Evolutionary conservation across 2,113 vertebrate species (phyloP).

Genomic region (Cariama cristata): DNA sequence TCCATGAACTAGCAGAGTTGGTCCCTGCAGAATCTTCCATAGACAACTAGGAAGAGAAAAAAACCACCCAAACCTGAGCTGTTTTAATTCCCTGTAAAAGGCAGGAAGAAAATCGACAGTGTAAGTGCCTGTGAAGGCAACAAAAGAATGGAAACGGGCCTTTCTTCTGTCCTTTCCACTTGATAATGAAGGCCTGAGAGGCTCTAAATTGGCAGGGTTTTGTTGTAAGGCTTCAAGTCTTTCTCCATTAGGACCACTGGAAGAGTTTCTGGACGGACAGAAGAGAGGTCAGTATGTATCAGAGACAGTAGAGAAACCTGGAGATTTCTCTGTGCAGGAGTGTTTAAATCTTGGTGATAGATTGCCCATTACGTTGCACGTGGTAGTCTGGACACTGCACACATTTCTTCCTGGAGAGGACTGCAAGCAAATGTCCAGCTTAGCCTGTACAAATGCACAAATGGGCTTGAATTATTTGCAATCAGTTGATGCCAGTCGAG

Average conservation of each 20-base stretch:
- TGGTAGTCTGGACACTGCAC: not conserved
- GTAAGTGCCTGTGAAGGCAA: not conserved
- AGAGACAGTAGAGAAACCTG: not conserved
- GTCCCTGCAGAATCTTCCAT: not conserved
- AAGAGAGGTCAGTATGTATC: not conserved
- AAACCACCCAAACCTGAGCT: not conserved
- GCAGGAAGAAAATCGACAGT: not conserved
- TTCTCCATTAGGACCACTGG: not conserved
- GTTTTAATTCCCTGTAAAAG: not conserved
- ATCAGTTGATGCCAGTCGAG: not conserved
- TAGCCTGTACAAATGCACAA: not conserved
- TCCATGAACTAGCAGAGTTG: not conserved
- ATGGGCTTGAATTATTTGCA: not conserved
- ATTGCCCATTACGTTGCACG: fast-evolving
- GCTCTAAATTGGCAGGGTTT: not conserved
- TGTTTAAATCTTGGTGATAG: not conserved
- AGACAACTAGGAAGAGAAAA: not conserved
- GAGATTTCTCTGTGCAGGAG: not conserved
- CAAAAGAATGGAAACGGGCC: not conserved
- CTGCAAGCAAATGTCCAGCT: not conserved
- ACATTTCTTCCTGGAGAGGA: not conserved
- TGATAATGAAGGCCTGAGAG: not conserved
- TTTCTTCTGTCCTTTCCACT: not conserved
- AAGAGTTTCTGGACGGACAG: not conserved
- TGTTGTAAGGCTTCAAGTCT: not conserved